Percentiles rank a stretch among this genome's conserved stretches.
Evolutionary conservation across 2,888 invertebrate species (phyloP).

Genomic region (Thymelicus acteon): DNA sequence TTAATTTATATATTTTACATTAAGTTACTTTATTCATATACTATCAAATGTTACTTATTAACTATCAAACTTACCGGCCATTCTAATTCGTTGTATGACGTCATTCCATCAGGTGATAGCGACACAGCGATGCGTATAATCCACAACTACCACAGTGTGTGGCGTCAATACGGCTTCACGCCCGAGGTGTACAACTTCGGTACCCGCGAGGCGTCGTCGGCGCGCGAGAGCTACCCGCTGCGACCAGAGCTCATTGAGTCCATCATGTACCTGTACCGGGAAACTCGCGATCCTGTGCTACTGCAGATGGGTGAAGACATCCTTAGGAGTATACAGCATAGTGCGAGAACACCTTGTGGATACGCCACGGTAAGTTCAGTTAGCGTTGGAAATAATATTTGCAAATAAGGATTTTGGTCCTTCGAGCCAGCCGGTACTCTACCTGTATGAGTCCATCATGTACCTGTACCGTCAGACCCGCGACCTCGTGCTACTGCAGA

Average conservation of each 20-base stretch:
- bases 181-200: constrained; percentile 99
- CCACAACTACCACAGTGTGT: constrained; percentile 98
- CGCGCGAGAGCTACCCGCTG: constrained; percentile 95
- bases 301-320: constrained; percentile 97
- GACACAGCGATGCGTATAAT: constrained; percentile 96
- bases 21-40: too few relatives aligned
- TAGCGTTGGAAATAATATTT: too few relatives aligned
- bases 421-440: too few relatives aligned
- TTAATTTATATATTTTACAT: too few relatives aligned
- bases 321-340: constrained; percentile 95
- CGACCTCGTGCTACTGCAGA: constrained; percentile 96
- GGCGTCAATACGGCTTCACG: constrained; percentile 98
- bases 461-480: constrained; percentile 96
- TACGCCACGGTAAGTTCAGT: constrained; percentile 93
- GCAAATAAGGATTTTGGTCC: too few relatives aligned
- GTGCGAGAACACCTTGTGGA: constrained; percentile 96
- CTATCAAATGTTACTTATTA: too few relatives aligned
- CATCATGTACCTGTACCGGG: constrained; percentile 97
- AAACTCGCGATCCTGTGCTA: constrained; percentile 96
- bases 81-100: constrained; percentile 17
- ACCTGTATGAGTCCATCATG: constrained; percentile 93
- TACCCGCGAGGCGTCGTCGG: constrained; percentile 92
- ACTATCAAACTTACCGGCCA: too few relatives aligned
- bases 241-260: constrained; percentile 98
- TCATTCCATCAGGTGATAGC: constrained; percentile 88